phyloP scores from a whole-genome alignment of 2,888 invertebrate genomes.

The Callosobruchus maculatus region DNA sequence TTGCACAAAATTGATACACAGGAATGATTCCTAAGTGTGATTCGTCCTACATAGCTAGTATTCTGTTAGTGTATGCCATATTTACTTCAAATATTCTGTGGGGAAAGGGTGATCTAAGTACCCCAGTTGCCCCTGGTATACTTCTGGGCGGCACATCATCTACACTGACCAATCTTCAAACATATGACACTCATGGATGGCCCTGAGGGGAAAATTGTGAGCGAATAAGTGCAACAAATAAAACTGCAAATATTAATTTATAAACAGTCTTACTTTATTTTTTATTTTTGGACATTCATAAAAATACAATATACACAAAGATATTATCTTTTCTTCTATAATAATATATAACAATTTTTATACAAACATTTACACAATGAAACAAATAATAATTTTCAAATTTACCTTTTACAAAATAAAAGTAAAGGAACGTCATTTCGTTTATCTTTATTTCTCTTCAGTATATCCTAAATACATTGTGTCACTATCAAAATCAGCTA shows the following conservation, averaged over 20 bases:
- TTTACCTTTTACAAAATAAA: constrained; percentile 10
- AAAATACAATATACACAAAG: constrained; percentile 41
- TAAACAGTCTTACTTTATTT: constrained; percentile 41
- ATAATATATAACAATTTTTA: constrained; percentile 35
- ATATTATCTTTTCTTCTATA: constrained; percentile 32
- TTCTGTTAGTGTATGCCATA: too few species aligned
- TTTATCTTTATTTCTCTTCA: background rate
- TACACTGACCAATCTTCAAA: too few species aligned
- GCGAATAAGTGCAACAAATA: background rate
- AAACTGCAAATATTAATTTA: constrained; percentile 24
- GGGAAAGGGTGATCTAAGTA: too few species aligned
- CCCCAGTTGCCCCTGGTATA: too few species aligned
- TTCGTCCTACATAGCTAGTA: too few species aligned
- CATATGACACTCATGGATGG: too few species aligned
- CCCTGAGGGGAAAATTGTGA: too few species aligned
- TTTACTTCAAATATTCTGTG: too few species aligned
- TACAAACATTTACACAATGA: constrained; percentile 35
- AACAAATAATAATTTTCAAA: constrained; percentile 23
- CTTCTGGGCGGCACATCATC: too few species aligned
- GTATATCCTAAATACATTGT: constrained; percentile 9
- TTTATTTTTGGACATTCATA: constrained; percentile 41
- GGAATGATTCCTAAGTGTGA: too few species aligned
- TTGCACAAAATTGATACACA: too few species aligned
- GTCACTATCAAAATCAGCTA: constrained; percentile 17
- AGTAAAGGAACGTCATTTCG: constrained; percentile 4